phyloP scores from a whole-genome alignment of 2,113 vertebrate genomes.

The Himantopus leucocephalus region DNA sequence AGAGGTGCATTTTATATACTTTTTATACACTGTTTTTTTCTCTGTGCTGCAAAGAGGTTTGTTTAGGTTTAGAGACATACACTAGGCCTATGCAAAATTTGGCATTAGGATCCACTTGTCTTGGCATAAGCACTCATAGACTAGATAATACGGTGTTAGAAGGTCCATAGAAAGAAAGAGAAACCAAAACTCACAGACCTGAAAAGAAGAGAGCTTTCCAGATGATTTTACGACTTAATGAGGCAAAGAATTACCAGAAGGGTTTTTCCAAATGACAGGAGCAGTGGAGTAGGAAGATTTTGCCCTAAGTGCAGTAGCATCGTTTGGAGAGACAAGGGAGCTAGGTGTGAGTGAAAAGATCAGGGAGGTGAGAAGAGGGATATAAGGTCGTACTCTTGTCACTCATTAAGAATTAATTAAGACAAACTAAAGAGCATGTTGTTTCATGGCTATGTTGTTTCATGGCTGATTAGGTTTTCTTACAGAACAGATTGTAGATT shows the following conservation, averaged over 20 bases:
- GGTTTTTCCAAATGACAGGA: neutral
- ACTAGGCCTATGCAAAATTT: neutral
- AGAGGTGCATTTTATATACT: neutral
- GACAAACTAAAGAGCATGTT: neutral
- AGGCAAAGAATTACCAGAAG: neutral
- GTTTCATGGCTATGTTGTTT: neutral
- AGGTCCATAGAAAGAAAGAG: neutral
- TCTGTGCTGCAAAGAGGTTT: neutral
- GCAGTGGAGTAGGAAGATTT: neutral
- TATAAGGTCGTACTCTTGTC: neutral
- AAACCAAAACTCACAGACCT: neutral
- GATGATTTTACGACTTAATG: neutral
- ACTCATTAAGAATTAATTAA: neutral
- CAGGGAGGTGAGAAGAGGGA: neutral
- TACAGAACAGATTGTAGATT: neutral
- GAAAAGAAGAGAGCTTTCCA: neutral
- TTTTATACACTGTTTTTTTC: neutral
- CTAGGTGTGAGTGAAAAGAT: neutral
- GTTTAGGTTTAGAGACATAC: neutral
- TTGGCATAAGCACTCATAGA: neutral
- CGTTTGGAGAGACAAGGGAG: neutral
- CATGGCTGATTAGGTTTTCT: neutral
- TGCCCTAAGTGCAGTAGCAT: neutral
- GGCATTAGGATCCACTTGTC: fast-evolving
- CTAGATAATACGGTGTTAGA: neutral